Conservation (phyloP, 2,888 invertebrate genomes). For the Pollenia amentaria region DNA sequence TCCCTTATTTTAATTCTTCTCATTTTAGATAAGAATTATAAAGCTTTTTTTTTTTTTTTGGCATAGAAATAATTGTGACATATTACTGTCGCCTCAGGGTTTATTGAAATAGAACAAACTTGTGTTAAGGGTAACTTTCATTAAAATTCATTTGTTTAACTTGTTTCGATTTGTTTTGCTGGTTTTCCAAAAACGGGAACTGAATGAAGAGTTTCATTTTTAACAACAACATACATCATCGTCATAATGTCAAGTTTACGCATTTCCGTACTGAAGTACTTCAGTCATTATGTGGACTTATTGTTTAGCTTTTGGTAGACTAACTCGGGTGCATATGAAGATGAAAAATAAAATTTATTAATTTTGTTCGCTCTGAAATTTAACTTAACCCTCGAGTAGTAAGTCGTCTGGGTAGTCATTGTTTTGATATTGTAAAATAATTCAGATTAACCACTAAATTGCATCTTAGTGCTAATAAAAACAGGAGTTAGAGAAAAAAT, state of each 20-base stretch:
- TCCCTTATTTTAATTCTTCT: constrained; percentile 38
- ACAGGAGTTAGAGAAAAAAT: not conserved
- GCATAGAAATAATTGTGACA: constrained; percentile 54
- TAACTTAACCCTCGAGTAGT: constrained; percentile 27
- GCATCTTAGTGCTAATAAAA: constrained; percentile 33
- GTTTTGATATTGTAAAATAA: constrained; percentile 50
- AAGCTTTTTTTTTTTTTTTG: constrained; percentile 59
- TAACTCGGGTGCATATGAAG: not conserved
- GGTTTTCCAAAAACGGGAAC: constrained; percentile 13
- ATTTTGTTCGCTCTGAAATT: constrained; percentile 21
- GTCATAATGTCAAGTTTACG: constrained; percentile 66
- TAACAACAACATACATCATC: constrained; percentile 39
- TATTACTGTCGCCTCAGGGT: constrained; percentile 59
- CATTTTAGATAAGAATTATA: constrained; percentile 12
- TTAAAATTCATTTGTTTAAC: constrained; percentile 51
- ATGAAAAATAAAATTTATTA: not conserved
- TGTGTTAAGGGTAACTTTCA: constrained; percentile 54
- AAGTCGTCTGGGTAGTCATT: constrained; percentile 16
- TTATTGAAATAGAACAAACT: constrained; percentile 46
- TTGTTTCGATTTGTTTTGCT: constrained; percentile 42
- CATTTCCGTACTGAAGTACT: constrained; percentile 60
- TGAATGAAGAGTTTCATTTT: not conserved
- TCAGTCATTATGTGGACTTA: constrained; percentile 68
- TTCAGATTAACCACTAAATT: constrained; percentile 62
- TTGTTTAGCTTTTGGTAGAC: constrained; percentile 38